Evolutionary conservation across 2,113 vertebrate species (phyloP).

Genomic region (Pachycephala philippinensis): DNA sequence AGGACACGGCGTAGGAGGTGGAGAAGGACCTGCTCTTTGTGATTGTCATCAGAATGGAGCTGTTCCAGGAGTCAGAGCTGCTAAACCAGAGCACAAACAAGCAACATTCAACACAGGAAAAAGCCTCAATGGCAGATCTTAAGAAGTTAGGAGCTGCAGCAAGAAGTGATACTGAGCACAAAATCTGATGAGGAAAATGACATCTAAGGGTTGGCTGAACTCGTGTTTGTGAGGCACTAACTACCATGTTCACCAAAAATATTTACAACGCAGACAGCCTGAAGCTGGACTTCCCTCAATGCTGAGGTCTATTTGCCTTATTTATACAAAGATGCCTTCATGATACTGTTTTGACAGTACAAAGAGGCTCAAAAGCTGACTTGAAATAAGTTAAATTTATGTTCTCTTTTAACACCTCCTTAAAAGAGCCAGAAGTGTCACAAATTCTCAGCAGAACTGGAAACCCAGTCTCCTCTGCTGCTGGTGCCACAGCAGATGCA

Average conservation of each 20-base stretch:
- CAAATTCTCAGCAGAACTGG: background rate
- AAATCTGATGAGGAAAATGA: background rate
- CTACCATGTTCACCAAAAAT: background rate
- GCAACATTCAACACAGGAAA: background rate
- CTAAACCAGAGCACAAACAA: slow-evolving; percentile 11
- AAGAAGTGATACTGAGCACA: background rate
- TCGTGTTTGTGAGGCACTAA: background rate
- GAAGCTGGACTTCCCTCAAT: background rate
- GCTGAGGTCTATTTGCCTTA: background rate
- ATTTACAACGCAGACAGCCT: background rate
- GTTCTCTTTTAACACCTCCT: background rate
- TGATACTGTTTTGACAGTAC: background rate
- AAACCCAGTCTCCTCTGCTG: background rate
- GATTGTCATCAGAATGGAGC: slow-evolving; percentile 80
- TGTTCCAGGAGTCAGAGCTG: slow-evolving; percentile 84
- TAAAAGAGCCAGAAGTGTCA: background rate
- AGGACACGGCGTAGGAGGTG: slow-evolving; percentile 78
- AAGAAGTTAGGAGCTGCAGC: background rate
- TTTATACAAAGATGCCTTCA: background rate
- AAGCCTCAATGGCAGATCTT: background rate
- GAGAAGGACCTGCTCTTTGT: slow-evolving; percentile 90
- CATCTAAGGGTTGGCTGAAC: background rate
- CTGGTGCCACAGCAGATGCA: background rate
- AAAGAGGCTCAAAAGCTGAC: background rate
- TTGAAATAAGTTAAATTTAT: background rate